Percentiles rank a stretch among this genome's conserved stretches.
These are phyloP conservation scores for Halocynthia aurantium DNA, from an alignment of 23 tunicate genomes.

Conservation along the genomic window DNA sequence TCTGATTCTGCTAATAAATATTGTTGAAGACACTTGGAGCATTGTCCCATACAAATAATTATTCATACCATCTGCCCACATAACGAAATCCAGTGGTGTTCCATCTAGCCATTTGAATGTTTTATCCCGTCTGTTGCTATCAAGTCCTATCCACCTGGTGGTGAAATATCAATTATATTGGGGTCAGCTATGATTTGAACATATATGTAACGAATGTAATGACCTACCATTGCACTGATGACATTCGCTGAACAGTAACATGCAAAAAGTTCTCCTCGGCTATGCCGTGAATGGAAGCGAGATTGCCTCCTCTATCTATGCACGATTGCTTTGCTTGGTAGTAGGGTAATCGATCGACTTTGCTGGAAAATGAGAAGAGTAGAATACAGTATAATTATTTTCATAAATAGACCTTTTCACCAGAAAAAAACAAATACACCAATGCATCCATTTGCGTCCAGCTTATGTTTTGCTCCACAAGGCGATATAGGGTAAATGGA, in stretches of 20 bases:
- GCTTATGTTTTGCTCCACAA: too few relatives aligned
- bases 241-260: constrained; percentile 21
- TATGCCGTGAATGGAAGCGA: constrained; percentile 29
- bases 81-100: constrained; percentile 24
- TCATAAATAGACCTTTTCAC: constrained; percentile 1
- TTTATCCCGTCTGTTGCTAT: constrained; percentile 69
- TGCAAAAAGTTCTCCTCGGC: constrained; percentile 64
- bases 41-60: too few relatives aligned
- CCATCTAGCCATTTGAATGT: constrained; percentile 70
- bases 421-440: not conserved
- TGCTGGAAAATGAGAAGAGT: constrained; percentile 4
- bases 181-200: not conserved
- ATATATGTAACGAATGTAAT: not conserved
- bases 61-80: constrained; percentile 56
- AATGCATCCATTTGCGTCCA: too few relatives aligned
- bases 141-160: constrained; percentile 93
- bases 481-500: too few relatives aligned
- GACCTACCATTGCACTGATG: constrained; percentile 31
- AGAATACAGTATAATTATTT: not conserved
- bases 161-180: not conserved
- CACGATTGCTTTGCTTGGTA: constrained; percentile 50
- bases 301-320: constrained; percentile 26
- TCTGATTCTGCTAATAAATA: too few relatives aligned
- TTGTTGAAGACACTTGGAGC: too few relatives aligned
- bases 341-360: constrained; percentile 36